A percentile compares a stretch with the other conserved stretches of the same genome.
Conservation (phyloP, 2,888 invertebrate species). For the Dryobota labecula region DNA sequence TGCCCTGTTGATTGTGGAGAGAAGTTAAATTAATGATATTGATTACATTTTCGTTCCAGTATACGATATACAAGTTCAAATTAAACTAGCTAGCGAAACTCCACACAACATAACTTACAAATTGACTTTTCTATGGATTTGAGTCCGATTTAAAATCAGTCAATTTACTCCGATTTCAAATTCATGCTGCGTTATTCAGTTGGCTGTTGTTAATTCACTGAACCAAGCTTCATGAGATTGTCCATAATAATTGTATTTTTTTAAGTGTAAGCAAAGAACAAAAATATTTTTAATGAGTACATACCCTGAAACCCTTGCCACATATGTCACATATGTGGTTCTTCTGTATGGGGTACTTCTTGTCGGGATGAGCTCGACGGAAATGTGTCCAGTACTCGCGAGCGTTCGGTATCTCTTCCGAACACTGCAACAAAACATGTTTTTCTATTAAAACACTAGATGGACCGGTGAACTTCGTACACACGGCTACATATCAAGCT, state of each 20-base stretch:
- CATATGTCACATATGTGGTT: conserved; percentile 85
- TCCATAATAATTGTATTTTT: not conserved
- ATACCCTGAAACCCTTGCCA: conserved; percentile 86
- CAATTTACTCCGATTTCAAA: not conserved
- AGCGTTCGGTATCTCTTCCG: conserved; percentile 80
- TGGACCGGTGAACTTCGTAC: too few species aligned
- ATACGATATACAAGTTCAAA: too few species aligned
- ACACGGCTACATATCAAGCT: too few species aligned
- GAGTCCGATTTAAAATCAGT: not conserved
- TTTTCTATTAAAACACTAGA: not conserved
- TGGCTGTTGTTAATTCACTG: not conserved
- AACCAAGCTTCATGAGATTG: not conserved
- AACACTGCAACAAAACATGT: conserved; percentile 73
- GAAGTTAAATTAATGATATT: not conserved
- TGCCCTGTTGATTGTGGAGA: conserved; percentile 71
- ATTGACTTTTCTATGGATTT: too few species aligned
- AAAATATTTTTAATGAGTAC: conserved; percentile 19
- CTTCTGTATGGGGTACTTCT: conserved; percentile 85
- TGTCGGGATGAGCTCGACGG: conserved; percentile 84
- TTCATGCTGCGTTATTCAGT: not conserved
- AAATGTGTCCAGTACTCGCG: conserved; percentile 87
- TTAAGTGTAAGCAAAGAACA: not conserved
- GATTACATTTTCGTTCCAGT: too few species aligned
- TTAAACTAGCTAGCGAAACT: too few species aligned
- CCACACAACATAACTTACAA: too few species aligned